These are phyloP conservation scores for Falco biarmicus DNA, from an alignment of 2,797 vertebrate species.

Conservation along the genomic window DNA sequence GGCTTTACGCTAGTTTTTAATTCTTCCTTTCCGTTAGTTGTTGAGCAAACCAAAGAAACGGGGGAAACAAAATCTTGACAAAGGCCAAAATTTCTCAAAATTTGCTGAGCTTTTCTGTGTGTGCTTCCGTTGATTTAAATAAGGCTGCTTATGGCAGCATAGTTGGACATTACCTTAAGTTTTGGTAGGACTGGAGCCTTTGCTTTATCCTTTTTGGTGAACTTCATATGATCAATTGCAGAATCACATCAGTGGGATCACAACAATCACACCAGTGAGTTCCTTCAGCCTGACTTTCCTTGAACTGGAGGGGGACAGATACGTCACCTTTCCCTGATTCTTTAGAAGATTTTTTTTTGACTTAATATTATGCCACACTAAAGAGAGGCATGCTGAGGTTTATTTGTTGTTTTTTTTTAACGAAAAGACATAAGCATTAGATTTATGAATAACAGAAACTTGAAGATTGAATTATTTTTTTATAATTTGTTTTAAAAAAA, in stretches of 20 bases:
- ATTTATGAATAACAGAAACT: neutral
- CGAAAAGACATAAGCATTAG: neutral
- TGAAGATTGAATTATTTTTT: neutral
- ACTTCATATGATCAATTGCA: neutral
- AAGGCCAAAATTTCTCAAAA: neutral
- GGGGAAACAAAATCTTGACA: neutral
- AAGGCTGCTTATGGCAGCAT: neutral
- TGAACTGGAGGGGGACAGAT: neutral
- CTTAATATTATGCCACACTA: neutral
- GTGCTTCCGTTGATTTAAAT: neutral
- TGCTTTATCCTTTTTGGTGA: neutral
- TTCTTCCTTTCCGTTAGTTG: neutral
- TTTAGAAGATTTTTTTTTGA: neutral
- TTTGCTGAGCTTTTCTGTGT: neutral
- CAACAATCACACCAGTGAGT: neutral
- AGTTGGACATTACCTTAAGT: neutral
- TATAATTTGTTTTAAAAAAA: neutral
- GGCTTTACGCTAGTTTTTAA: neutral
- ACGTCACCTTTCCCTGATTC: neutral
- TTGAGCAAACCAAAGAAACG: neutral
- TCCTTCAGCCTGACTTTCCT: neutral
- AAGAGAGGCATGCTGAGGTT: neutral
- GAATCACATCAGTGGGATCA: neutral
- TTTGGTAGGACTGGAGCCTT: neutral
- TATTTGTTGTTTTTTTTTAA: neutral